Evolutionary conservation across 2,113 vertebrate genomes (phyloP), one percentile per base, ranked within the genome.

Genomic region (Rhea pennata): DNA sequence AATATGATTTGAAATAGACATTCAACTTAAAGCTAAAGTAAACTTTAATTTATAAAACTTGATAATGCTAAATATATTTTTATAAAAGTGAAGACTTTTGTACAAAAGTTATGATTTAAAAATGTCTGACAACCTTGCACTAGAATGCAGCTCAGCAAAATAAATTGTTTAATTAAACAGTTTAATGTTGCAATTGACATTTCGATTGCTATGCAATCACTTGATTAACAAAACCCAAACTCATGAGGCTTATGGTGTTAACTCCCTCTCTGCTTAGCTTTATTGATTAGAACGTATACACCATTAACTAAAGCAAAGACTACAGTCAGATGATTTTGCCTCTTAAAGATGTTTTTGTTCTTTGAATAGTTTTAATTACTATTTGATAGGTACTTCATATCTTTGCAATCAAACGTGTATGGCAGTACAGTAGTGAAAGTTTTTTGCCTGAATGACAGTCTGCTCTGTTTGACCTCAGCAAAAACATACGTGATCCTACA

Each of bases 201-300:
- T 91, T 94, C 88, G 91, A 69, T 76, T 92, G 89, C 94, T 90
- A 7, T 80, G 87, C 75, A 83, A 70, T 83, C 67, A 83, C 80
- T 88, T 93, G 92, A 96, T 94, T 93, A 96, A 90, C 87, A 94
- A 93, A 96, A 88, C 54, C 88, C 91, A 65, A 95, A 92, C 74
- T 88, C 51, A 77, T 17, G 79, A 96, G 39, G 82, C 95, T 96
- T 95, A 84, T 67, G 42, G 82, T 88, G 71, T 88, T 95, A 83
- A 92, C 85, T 95, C 85, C 90, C 90, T 96, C 66, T 95, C 59
- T 31, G 31, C 27, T 93, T 84, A 1, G 1, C 70, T 87, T 12
- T 69, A 46, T 13, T 73, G 58, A 66, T 84, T 19, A 72, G 58
- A 92, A 92, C 76, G 77, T 53, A 91, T 79, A 93, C 27, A 65